Base-by-base conservation (phyloP, 2,113 vertebrate species). In the Climacteris rufus region DNA sequence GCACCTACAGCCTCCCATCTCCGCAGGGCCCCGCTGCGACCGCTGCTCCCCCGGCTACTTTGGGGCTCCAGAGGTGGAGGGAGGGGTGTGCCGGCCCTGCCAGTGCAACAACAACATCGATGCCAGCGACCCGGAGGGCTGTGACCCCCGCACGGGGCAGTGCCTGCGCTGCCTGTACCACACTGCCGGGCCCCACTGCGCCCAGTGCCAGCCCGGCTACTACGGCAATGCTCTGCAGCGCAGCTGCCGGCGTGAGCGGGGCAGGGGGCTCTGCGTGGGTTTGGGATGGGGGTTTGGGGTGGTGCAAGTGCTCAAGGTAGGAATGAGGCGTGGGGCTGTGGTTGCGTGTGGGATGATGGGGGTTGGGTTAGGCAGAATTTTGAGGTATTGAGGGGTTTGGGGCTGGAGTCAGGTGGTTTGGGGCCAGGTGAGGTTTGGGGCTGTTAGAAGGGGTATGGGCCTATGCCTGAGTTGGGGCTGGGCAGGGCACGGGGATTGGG, bases 71-170 rank as follows among this genome's bases (percentile, higher is more conserved):
- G 97, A 98, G 84, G 94, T 72, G 25, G 90, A 95, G 7, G 98
- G 98, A 0, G 98, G 98, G 0, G 93, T 49, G 22, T 99, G 98
- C 89, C 87, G 95, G 11, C 98, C 98, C 5, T 99, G 99, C 80
- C 97, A 98, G 63, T 99, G 98, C 97, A 99, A 98, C 65, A 97
- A 98, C 74, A 99, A 99, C 97, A 98, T 98, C 1, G 98, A 98
- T 1, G 12, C 98, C 85, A 96, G 96, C 4, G 98, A 99, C 83
- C 98, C 98, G 0, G 97, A 93, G 30, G 98, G 99, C 47, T 99
- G 98, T 21, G 98, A 99, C 95, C 96, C 97, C 6, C 97, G 28
- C 45, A 98, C 97, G 0, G 99, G 99, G 37, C 96, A 93, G 28
- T 99, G 99, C 94, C 98, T 98, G 49, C 97, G 90, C 94, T 99